Evolutionary conservation across 2,797 vertebrate genomes (phyloP).

Genomic region (Cyprinella venusta): DNA sequence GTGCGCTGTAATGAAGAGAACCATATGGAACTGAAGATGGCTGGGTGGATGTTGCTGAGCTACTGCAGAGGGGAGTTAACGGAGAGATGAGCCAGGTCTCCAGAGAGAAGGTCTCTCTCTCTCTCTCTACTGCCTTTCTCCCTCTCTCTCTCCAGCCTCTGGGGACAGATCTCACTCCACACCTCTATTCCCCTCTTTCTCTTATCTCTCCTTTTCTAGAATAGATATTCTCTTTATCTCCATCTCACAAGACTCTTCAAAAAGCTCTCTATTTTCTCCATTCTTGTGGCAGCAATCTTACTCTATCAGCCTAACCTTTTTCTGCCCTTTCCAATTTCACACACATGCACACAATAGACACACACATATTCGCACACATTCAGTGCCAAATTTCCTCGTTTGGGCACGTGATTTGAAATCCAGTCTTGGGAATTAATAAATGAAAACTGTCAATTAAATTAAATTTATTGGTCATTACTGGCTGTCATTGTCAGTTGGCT

Average conservation of each 20-base stretch:
- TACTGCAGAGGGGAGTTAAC: conserved; percentile 25
- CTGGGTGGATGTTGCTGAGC: conserved; percentile 4
- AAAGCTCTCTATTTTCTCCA: background rate
- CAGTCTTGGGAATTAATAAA: background rate
- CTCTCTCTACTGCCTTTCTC: background rate
- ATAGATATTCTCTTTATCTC: conserved; percentile 34
- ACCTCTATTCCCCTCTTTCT: background rate
- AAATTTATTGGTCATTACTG: background rate
- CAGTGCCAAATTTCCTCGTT: background rate
- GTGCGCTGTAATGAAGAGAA: conserved; percentile 1
- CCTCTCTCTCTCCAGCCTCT: conserved; percentile 2
- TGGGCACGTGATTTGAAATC: background rate
- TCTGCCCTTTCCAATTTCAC: conserved; percentile 5
- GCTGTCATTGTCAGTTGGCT: background rate
- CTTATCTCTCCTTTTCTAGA: conserved; percentile 33
- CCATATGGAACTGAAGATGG: conserved; percentile 46
- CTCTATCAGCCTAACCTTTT: background rate
- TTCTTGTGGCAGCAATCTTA: background rate
- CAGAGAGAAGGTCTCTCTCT: conserved; percentile 2
- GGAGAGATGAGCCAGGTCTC: conserved; percentile 39
- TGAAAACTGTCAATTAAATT: background rate
- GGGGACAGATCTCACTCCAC: conserved; percentile 34
- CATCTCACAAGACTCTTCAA: conserved; percentile 21
- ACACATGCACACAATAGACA: background rate
- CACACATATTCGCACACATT: background rate